These are phyloP conservation scores for Zosterops lateralis DNA, from an alignment of 2,113 vertebrate genomes.

Conservation along the genomic window DNA sequence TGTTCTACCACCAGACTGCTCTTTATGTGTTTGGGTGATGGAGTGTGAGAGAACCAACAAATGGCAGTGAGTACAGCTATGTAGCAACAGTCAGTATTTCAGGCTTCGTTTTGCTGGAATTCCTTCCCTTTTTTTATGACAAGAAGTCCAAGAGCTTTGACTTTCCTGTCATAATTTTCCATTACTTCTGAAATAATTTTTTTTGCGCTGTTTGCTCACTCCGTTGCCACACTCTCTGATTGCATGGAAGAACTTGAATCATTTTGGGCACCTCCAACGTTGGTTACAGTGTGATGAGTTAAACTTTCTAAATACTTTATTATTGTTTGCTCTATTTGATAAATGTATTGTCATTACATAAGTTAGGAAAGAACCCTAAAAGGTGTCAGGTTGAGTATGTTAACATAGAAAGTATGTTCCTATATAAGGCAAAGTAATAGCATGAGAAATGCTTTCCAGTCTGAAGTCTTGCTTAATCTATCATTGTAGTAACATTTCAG, in stretches of 20 bases:
- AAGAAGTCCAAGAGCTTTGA: conserved; percentile 1
- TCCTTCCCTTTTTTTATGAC: neutral
- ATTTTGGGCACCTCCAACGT: neutral
- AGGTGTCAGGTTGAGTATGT: neutral
- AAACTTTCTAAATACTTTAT: neutral
- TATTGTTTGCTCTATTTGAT: neutral
- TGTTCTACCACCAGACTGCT: neutral
- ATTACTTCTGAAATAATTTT: neutral
- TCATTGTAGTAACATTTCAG: neutral
- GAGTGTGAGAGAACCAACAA: neutral
- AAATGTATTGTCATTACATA: neutral
- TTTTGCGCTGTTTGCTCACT: neutral
- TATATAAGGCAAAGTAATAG: neutral
- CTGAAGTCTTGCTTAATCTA: neutral
- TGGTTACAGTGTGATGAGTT: neutral
- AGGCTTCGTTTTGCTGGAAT: neutral
- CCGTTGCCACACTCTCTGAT: neutral
- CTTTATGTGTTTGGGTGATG: neutral
- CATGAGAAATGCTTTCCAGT: neutral
- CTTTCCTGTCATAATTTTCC: neutral
- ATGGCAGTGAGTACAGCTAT: neutral
- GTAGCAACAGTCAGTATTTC: neutral
- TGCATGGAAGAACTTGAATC: neutral
- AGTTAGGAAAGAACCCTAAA: neutral
- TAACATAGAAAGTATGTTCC: neutral